Conservation (phyloP, 64 coral and sea anemone genomes). For the Stichodactyla mertensii region DNA sequence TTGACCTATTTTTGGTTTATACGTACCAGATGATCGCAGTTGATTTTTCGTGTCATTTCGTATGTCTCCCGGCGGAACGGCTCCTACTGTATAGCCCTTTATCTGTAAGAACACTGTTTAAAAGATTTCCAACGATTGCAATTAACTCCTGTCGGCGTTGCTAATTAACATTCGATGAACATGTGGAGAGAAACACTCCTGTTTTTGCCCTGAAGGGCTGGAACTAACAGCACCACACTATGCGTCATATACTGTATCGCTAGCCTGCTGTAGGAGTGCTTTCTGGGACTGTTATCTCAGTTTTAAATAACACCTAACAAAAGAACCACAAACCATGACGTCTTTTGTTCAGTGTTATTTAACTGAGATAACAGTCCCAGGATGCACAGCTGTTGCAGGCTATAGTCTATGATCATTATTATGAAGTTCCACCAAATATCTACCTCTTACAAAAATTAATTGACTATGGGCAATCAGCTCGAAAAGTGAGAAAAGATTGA, state of each 20-base stretch:
- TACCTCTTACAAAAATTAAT: background rate
- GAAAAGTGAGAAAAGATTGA: background rate
- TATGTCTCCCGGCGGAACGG: background rate
- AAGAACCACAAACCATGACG: too few relatives aligned
- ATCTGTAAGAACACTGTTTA: conserved; percentile 1
- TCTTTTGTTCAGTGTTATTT: too few relatives aligned
- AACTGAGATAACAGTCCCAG: too few relatives aligned
- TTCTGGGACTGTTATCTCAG: too few relatives aligned
- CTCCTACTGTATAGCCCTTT: background rate
- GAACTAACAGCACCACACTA: background rate
- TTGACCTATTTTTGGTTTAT: background rate
- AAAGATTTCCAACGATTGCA: background rate
- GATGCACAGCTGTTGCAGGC: too few relatives aligned
- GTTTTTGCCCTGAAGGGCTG: background rate
- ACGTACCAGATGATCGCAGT: background rate
- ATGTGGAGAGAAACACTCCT: background rate
- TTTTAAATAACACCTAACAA: too few relatives aligned
- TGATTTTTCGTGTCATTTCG: background rate
- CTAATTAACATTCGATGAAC: background rate
- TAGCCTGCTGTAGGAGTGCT: too few relatives aligned
- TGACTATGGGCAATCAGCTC: background rate
- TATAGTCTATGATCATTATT: too few relatives aligned
- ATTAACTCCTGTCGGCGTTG: background rate
- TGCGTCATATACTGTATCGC: background rate
- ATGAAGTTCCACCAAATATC: too few relatives aligned